Conservation (phyloP, 2,113 vertebrate genomes). For the Chloropsis hardwickii region DNA sequence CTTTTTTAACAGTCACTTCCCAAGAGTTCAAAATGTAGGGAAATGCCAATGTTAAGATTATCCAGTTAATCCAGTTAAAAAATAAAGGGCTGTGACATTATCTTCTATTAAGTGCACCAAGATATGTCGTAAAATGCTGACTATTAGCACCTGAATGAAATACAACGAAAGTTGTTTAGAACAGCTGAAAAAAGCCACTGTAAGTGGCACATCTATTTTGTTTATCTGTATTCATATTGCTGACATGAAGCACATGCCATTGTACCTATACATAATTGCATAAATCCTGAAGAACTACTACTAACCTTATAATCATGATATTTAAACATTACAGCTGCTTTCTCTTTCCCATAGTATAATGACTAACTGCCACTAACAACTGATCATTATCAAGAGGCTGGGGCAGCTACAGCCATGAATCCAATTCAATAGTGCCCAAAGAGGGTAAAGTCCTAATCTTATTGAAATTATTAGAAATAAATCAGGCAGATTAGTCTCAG, state of each 20-base stretch:
- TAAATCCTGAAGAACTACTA: constrained; percentile 43
- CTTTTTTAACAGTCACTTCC: background rate
- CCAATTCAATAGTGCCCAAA: background rate
- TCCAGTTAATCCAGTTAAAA: background rate
- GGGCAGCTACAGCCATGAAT: constrained; percentile 29
- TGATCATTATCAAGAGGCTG: constrained; percentile 46
- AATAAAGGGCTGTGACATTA: background rate
- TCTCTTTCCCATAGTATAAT: constrained; percentile 42
- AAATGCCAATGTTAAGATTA: background rate
- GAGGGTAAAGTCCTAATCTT: background rate
- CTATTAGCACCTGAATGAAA: background rate
- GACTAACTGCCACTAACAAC: constrained; percentile 47
- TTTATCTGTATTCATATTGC: constrained; percentile 24
- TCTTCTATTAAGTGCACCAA: background rate
- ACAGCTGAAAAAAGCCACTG: background rate
- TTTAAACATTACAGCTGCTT: constrained; percentile 60
- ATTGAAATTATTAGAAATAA: background rate
- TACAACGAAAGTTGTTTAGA: background rate
- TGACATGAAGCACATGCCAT: constrained; percentile 6
- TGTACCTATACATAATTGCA: constrained; percentile 46
- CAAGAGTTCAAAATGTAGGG: background rate
- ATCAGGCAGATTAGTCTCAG: background rate
- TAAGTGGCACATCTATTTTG: background rate
- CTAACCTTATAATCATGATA: constrained; percentile 59
- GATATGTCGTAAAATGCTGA: background rate